phyloP scores from a whole-genome alignment of 2,113 vertebrate species.

The Lepidothrix coronata region DNA sequence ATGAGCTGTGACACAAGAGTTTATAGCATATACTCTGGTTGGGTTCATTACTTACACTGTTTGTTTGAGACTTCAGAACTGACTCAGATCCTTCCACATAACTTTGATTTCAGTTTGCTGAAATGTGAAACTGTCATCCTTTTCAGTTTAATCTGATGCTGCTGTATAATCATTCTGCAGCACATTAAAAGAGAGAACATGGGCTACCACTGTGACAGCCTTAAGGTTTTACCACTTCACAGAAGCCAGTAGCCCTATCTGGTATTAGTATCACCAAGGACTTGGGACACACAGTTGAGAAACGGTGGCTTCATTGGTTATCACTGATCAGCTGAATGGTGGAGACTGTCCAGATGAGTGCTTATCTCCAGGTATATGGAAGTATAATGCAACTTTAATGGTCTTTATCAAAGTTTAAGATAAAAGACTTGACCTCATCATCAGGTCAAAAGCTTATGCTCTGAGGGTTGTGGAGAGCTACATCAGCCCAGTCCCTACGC shows the following conservation, averaged over 20 bases:
- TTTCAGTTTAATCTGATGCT: neutral
- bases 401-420: neutral
- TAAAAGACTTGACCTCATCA: neutral
- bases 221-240: neutral
- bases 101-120: neutral
- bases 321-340: neutral
- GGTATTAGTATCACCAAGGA: neutral
- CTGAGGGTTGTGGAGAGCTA: neutral
- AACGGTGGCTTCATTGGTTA: neutral
- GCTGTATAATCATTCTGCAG: neutral
- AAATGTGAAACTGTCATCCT: neutral
- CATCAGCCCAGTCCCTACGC: neutral
- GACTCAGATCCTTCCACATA: neutral
- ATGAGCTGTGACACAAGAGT: neutral
- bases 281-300: neutral
- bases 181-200: neutral
- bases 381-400: conserved; percentile 5
- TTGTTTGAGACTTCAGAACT: neutral
- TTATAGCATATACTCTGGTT: neutral
- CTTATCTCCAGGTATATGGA: neutral
- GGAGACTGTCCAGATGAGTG: neutral
- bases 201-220: neutral
- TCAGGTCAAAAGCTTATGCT: neutral
- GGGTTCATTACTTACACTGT: neutral
- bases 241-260: neutral